Evolutionary conservation across 2,888 invertebrate species (phyloP), one percentile per base, ranked within the genome.

Genomic region (Pecten maximus): DNA sequence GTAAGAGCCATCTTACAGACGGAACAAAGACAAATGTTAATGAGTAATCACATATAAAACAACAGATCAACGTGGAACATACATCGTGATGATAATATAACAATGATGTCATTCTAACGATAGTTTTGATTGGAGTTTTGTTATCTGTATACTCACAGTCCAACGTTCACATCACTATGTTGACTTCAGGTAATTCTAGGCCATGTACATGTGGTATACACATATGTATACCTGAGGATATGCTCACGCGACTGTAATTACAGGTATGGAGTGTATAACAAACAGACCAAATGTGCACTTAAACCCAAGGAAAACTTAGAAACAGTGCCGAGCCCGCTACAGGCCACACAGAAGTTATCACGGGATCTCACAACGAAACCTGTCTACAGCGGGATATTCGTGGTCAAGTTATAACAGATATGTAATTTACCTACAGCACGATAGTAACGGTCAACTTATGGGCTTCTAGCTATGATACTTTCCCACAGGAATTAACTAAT

Each of bases 101-200:
- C 35, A 74, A 35, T 74, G 74, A 74, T 74, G 74, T 74, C 74
- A 74, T 74, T 74, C 0, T 35, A 74, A 15, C 4, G 74, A 35
- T 35, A 74, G 28, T 10, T 35, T 74, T 74, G 74, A 74, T 74
- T 74, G 74, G 35, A 74, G 74, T 54, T 54, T 54, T 12, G 54
- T 35, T 74, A 74, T 74, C 74, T 74, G 35, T 10, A 74, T 74
- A 74, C 74, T 74, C 35, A 74, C 74, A 74, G 74, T 74, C 74
- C 74, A 74, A 74, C 74, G 74, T 74, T 74, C 74, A 74, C 74
- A 74, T 74, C 74, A 8, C 74, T 28, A 35, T 35, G 74, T 74
- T 74, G 35, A 54, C 23, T 54, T 54, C 54, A 74, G 74, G 74
- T 74, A 28, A 74, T 28, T 74, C 74, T 74, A 74, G 74, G 35